Evolutionary conservation across 2,797 vertebrate species (phyloP).

Genomic region (Enteromius trimaculatus): DNA sequence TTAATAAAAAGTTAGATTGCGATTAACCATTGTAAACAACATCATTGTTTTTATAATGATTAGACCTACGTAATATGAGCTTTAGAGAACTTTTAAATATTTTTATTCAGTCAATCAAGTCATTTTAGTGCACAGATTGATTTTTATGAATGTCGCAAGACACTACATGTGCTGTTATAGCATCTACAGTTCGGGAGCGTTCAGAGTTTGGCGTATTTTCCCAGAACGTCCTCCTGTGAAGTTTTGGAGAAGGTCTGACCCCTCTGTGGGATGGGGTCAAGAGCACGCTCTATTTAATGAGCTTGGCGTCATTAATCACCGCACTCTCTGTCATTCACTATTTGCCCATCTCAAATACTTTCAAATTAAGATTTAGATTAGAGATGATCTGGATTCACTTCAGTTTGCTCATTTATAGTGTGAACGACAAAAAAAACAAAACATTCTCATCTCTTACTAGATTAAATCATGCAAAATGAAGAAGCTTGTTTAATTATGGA

Average conservation of each 20-base stretch:
- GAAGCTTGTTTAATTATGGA: background rate
- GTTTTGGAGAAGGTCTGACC: slow-evolving; percentile 64
- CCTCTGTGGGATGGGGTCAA: slow-evolving; percentile 67
- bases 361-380: background rate
- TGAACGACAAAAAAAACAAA: background rate
- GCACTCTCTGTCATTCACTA: slow-evolving; percentile 67
- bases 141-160: background rate
- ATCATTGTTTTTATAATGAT: background rate
- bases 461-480: background rate
- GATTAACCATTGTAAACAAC: background rate
- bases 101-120: background rate
- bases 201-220: slow-evolving; percentile 33
- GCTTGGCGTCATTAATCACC: slow-evolving; percentile 70
- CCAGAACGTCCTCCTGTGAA: slow-evolving; percentile 60
- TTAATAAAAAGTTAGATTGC: background rate
- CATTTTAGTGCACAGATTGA: background rate
- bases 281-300: slow-evolving; percentile 66
- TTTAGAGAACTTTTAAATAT: background rate
- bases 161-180: background rate
- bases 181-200: background rate
- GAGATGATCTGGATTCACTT: slow-evolving; percentile 13
- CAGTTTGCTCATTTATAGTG: slow-evolving; percentile 6
- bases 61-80: background rate
- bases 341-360: background rate
- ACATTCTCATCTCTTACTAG: background rate